A percentile compares a stretch with the other conserved stretches of the same genome.
phyloP scores from a whole-genome alignment of 1,140 invertebrate genomes.

The Sitophilus oryzae region DNA sequence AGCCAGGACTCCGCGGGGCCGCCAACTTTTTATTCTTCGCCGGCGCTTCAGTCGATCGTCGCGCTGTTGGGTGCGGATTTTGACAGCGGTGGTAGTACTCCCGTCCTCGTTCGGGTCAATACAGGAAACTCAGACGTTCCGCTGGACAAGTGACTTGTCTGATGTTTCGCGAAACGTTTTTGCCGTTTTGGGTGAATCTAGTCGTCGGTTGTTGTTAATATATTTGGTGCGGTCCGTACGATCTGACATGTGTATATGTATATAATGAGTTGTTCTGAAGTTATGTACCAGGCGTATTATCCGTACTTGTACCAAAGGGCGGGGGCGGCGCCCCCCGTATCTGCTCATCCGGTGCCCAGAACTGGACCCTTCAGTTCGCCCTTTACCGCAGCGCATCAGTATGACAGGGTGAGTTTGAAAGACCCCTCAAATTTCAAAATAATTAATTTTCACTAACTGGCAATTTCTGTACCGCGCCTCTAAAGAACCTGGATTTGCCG shows the following conservation, averaged over 20 bases:
- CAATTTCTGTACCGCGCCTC: too few relatives aligned
- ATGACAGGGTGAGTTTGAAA: conserved; percentile 49
- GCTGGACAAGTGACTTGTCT: too few relatives aligned
- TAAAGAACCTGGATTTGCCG: too few relatives aligned
- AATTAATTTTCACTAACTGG: too few relatives aligned
- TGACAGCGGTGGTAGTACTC: too few relatives aligned
- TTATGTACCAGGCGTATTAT: conserved; percentile 55
- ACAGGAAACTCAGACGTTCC: too few relatives aligned
- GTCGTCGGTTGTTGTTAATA: conserved; percentile 6
- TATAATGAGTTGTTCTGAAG: conserved; percentile 53
- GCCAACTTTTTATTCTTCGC: conserved; percentile 34
- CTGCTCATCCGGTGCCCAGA: conserved; percentile 43
- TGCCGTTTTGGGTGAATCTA: neutral
- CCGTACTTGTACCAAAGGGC: conserved; percentile 52
- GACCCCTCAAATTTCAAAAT: neutral
- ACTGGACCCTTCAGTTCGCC: conserved; percentile 43
- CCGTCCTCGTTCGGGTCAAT: too few relatives aligned
- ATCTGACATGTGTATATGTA: conserved; percentile 37
- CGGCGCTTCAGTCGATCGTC: conserved; percentile 25
- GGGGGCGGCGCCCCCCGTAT: conserved; percentile 43
- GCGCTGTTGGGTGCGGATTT: too few relatives aligned
- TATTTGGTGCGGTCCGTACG: conserved; percentile 19
- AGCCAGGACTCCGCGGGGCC: conserved; percentile 24
- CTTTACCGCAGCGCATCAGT: conserved; percentile 47
- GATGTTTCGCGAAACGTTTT: neutral